Evolutionary conservation across 2,113 vertebrate genomes (phyloP).

Genomic region (Clarias macrocephalus): DNA sequence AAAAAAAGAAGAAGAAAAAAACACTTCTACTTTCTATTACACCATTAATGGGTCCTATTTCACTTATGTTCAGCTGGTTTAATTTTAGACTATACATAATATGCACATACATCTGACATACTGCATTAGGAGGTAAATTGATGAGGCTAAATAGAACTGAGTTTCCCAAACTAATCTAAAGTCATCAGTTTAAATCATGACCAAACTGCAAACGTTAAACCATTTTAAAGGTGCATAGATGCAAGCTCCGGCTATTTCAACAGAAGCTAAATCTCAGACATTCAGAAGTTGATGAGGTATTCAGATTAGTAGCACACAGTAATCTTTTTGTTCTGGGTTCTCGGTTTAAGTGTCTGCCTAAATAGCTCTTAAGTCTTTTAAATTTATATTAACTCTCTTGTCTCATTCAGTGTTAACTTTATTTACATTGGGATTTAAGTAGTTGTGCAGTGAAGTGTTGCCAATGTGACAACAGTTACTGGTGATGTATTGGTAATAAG

Average conservation of each 20-base stretch:
- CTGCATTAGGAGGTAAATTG: neutral
- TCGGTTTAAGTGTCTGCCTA: constrained; percentile 3
- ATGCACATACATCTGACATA: neutral
- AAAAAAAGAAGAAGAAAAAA: too few relatives aligned
- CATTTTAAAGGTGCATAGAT: neutral
- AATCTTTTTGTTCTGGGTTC: neutral
- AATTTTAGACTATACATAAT: neutral
- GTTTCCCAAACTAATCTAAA: neutral
- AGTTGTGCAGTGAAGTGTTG: constrained; percentile 11
- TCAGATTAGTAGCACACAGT: neutral
- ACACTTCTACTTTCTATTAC: neutral
- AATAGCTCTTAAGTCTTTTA: constrained; percentile 15
- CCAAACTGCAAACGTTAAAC: neutral
- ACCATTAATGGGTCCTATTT: neutral
- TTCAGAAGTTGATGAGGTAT: neutral
- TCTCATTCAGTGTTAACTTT: constrained; percentile 2
- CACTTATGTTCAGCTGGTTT: neutral
- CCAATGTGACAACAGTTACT: constrained; percentile 42
- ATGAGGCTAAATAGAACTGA: neutral
- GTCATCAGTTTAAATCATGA: neutral
- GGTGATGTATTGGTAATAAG: constrained; percentile 50
- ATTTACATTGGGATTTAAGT: constrained; percentile 35
- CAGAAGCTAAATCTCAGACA: neutral
- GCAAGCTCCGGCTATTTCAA: neutral
- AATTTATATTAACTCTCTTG: constrained; percentile 15